Evolutionary conservation across 1,140 invertebrate genomes (phyloP), one percentile per base, ranked within the genome.

Genomic region (Oncopodura yosiiana): DNA sequence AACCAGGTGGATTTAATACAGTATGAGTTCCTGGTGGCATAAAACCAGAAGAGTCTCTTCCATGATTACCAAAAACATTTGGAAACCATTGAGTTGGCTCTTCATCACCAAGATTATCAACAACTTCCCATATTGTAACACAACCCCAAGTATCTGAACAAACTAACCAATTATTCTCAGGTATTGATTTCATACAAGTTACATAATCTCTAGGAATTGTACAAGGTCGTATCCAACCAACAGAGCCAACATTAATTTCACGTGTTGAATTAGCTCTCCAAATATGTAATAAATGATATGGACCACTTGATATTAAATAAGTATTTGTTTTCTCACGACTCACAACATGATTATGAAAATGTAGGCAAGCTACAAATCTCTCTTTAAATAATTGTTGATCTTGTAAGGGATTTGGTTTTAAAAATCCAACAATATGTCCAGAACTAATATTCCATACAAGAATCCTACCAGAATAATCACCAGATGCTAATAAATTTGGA

Each of bases 371-470:
- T 14, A 56, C 51, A 39, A 49, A 56, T 11, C n/a, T 34, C n/a
- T 56, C 46, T 27, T 42, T 56, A 3, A 14, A 5, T 18, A 8
- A 21, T 14, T 3, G 3, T 16, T 18, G 24, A 43, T 56, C 54
- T 36, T 26, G 8, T 26, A 26, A 3, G n/a, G 16, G n/a, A 29
- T 56, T 56, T 2, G 48, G 8, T 12, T 18, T 43, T 6, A 56
- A 34, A 23, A 50, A 56, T 3, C 41, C 54, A 9, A 56, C 45
- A 23, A 50, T 39, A 26, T 49, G 46, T 4, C 46, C 54, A 9
- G 54, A 56, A 43, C 51, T 56, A 16, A 56, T 56, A 23, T 49
- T 49, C 54, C 54, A 56, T 3, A 56, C 48, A 3, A 56, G 14
- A 4, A 56, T 21, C 8, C 36, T 6, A 3, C 54, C 54, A 34